Conservation (phyloP, 2,888 invertebrate genomes). For the Trissolcus brochymenae region DNA sequence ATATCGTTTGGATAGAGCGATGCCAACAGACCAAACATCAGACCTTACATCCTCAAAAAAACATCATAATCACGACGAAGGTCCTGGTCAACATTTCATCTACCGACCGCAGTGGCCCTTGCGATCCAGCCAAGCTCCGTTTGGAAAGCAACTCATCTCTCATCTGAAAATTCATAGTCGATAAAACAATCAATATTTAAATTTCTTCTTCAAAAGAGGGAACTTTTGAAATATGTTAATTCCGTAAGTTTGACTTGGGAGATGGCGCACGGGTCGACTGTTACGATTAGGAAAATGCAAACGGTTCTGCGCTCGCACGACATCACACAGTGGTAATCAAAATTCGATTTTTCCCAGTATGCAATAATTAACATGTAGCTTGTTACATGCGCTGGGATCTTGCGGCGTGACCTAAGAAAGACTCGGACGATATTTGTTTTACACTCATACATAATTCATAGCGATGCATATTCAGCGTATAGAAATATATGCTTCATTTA, state of each 20-base stretch:
- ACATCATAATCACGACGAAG: not conserved
- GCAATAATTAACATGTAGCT: slow-evolving; percentile 39
- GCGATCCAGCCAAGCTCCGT: too few relatives aligned
- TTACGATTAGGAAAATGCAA: not conserved
- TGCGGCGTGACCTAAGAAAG: slow-evolving; percentile 26
- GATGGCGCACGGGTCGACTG: too few relatives aligned
- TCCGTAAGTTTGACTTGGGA: too few relatives aligned
- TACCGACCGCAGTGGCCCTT: too few relatives aligned
- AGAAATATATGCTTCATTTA: slow-evolving; percentile 36
- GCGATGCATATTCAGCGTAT: slow-evolving; percentile 38
- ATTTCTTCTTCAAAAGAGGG: not conserved
- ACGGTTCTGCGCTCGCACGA: slow-evolving; percentile 7
- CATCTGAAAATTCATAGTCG: not conserved
- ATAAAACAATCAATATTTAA: too few relatives aligned
- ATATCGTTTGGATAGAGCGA: slow-evolving; percentile 36
- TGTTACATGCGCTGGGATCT: slow-evolving; percentile 14
- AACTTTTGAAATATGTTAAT: not conserved
- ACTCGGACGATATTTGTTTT: slow-evolving; percentile 39
- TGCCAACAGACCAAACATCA: slow-evolving; percentile 7
- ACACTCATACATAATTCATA: slow-evolving; percentile 43
- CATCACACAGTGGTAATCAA: slow-evolving; percentile 1
- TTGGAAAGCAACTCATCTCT: not conserved
- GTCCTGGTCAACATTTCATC: too few relatives aligned
- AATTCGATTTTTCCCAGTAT: slow-evolving; percentile 8
- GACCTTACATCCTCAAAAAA: slow-evolving; percentile 2